These are phyloP conservation scores for Belonocnema kinseyi DNA, from an alignment of 1,140 invertebrate genomes.

Conservation along the genomic window DNA sequence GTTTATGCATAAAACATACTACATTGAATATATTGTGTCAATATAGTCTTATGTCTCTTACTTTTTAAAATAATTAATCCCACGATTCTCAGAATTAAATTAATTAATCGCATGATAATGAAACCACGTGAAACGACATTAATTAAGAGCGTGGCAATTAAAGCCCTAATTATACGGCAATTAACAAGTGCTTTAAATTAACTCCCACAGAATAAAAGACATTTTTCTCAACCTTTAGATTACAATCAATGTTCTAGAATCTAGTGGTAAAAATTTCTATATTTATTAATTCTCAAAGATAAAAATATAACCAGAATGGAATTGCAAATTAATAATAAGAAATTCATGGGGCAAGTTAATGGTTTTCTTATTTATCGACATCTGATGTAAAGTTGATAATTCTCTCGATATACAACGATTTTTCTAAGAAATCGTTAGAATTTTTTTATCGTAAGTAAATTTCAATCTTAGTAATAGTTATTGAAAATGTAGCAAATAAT, in stretches of 20 bases:
- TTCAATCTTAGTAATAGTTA: background rate
- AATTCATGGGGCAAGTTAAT: too few species aligned
- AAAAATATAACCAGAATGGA: too few species aligned
- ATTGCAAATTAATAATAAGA: too few species aligned
- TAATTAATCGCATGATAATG: conserved; percentile 24
- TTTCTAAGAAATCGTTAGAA: background rate
- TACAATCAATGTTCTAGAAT: background rate
- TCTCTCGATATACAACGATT: too few species aligned
- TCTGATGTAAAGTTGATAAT: too few species aligned
- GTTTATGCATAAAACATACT: too few species aligned
- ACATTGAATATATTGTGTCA: too few species aligned
- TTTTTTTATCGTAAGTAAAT: background rate
- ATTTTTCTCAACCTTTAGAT: background rate
- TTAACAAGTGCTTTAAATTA: conserved; percentile 27
- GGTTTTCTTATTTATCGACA: too few species aligned
- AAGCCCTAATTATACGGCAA: conserved; percentile 9
- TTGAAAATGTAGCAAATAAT: background rate
- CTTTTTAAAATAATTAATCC: too few species aligned
- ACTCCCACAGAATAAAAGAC: conserved; percentile 18
- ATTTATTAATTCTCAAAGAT: too few species aligned
- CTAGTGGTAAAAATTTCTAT: too few species aligned
- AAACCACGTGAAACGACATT: conserved; percentile 20
- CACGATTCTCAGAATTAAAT: background rate
- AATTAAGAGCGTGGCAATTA: conserved; percentile 25
- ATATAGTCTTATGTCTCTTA: too few species aligned